A percentile compares a stretch with the other conserved stretches of the same genome.
phyloP scores from a whole-genome alignment of 2,888 invertebrate genomes.

The Bruchidius siliquastri region DNA sequence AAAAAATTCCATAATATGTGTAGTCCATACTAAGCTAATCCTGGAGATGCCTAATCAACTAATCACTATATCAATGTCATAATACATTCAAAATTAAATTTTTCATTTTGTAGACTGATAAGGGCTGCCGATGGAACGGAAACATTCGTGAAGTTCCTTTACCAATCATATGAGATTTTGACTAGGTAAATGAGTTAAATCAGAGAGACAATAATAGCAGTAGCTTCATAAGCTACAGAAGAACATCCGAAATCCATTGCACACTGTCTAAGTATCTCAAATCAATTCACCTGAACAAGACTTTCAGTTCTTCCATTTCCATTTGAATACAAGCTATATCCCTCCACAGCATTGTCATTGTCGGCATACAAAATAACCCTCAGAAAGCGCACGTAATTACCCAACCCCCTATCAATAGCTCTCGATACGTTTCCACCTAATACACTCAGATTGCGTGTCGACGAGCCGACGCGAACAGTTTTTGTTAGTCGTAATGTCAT shows the following conservation, averaged over 20 bases:
- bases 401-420: background rate
- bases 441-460: constrained; percentile 4
- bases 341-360: background rate
- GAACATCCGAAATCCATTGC: background rate
- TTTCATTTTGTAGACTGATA: too few species aligned
- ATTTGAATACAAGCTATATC: background rate
- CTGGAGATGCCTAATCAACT: too few species aligned
- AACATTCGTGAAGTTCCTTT: too few species aligned
- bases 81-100: too few species aligned
- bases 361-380: background rate
- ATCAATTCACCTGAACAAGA: background rate
- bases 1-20: too few species aligned
- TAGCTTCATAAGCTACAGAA: too few species aligned
- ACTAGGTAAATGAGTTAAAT: too few species aligned
- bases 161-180: too few species aligned
- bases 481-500: constrained; percentile 39
- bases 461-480: constrained; percentile 17
- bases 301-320: background rate
- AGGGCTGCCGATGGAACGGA: too few species aligned
- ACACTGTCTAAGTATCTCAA: background rate
- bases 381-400: background rate
- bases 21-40: too few species aligned
- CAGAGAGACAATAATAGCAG: too few species aligned
- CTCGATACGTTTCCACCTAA: constrained; percentile 1
- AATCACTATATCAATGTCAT: too few species aligned